These are phyloP conservation scores for Cosmorhoe ocellata DNA, from an alignment of 2,888 invertebrate genomes.

Conservation along the genomic window DNA sequence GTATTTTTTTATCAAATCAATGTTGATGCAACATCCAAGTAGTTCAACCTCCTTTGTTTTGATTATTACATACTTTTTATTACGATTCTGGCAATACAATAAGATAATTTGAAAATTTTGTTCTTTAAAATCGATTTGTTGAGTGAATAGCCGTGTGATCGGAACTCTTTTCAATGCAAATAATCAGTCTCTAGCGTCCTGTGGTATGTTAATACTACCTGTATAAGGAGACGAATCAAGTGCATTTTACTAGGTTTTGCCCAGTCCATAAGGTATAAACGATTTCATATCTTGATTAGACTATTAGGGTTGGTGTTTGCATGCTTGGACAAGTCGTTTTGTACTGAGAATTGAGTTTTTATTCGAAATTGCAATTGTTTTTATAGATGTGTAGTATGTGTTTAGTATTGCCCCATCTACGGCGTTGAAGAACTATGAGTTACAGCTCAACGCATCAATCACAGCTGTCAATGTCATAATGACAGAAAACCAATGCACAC, in stretches of 20 bases:
- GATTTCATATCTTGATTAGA: slow-evolving; percentile 27
- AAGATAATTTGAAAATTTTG: too few relatives aligned
- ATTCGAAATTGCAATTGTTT: too few relatives aligned
- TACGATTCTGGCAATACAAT: too few relatives aligned
- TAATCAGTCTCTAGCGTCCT: background rate
- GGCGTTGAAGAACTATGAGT: too few relatives aligned
- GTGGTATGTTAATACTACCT: slow-evolving; percentile 13
- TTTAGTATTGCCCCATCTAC: too few relatives aligned
- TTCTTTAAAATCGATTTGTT: too few relatives aligned
- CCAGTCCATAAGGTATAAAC: slow-evolving; percentile 13
- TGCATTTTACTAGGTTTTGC: slow-evolving; percentile 15
- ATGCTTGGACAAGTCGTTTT: background rate
- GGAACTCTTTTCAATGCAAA: slow-evolving; percentile 17
- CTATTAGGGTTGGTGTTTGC: slow-evolving; percentile 17
- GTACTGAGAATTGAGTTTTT: too few relatives aligned
- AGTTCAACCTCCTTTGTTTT: background rate
- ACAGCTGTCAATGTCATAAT: too few relatives aligned
- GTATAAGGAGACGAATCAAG: slow-evolving; percentile 10
- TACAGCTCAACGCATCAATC: too few relatives aligned
- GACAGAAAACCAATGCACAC: too few relatives aligned
- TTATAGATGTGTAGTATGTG: too few relatives aligned
- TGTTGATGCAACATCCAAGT: background rate
- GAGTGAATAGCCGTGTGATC: background rate
- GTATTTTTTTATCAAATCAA: slow-evolving; percentile 6
- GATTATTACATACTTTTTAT: too few relatives aligned